These are phyloP conservation scores for Sebastes ruberrimus DNA, from an alignment of 2,797 vertebrate species.

Conservation along the genomic window DNA sequence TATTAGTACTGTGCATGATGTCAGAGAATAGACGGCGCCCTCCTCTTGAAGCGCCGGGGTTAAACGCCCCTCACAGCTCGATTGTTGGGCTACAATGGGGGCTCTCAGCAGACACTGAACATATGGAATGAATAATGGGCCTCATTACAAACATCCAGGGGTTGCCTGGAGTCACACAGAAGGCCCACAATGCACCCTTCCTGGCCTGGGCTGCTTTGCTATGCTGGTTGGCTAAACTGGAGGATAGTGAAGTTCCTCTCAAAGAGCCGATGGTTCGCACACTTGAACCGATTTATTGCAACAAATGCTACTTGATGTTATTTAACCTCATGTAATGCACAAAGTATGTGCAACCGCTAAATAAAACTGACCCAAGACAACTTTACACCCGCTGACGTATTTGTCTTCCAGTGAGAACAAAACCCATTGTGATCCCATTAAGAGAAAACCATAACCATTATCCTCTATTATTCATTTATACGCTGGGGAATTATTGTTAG, in stretches of 20 bases:
- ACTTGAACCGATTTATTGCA: slow-evolving; percentile 1
- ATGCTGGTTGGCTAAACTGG: slow-evolving; percentile 33
- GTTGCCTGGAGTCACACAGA: slow-evolving; percentile 79
- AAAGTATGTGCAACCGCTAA: not conserved
- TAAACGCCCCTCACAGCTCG: slow-evolving; percentile 73
- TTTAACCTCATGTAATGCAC: not conserved
- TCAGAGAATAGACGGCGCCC: slow-evolving; percentile 63
- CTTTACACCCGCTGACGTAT: not conserved
- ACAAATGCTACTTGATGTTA: not conserved
- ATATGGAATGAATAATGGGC: slow-evolving; percentile 87
- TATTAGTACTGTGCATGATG: slow-evolving; percentile 68
- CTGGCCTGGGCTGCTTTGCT: slow-evolving; percentile 41
- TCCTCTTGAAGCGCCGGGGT: slow-evolving; percentile 70
- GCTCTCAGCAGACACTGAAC: slow-evolving; percentile 80
- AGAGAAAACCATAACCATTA: slow-evolving; percentile 42
- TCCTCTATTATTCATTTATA: slow-evolving; percentile 57
- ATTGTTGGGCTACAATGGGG: slow-evolving; percentile 77
- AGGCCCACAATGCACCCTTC: slow-evolving; percentile 68
- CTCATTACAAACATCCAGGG: slow-evolving; percentile 82
- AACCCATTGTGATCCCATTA: slow-evolving; percentile 42
- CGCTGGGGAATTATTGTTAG: slow-evolving; percentile 54
- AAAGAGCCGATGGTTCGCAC: slow-evolving; percentile 11
- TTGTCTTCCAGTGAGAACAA: slow-evolving; percentile 24
- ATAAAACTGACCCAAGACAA: slow-evolving; percentile 15
- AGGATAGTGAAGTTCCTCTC: slow-evolving; percentile 6